Evolutionary conservation across 2,113 vertebrate genomes (phyloP).

Genomic region (Poeciliopsis prolifica): DNA sequence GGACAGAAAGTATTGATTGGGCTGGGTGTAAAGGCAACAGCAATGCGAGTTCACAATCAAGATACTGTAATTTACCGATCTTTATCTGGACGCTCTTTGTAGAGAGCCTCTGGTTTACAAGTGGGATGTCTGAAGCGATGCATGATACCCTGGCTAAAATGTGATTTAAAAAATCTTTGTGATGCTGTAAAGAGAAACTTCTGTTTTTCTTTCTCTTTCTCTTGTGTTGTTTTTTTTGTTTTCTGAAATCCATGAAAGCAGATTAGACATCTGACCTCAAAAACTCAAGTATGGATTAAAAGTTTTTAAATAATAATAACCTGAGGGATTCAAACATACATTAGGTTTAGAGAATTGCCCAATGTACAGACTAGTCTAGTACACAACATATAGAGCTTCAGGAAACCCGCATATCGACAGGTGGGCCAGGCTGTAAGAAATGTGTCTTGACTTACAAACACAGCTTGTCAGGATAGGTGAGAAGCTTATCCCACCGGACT

Average conservation of each 20-base stretch:
- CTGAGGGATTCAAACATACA: slow-evolving; percentile 6
- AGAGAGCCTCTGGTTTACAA: slow-evolving; percentile 13
- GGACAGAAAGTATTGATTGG: slow-evolving; percentile 45
- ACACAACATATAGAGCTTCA: not conserved
- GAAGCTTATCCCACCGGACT: slow-evolving; percentile 56
- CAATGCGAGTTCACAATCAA: slow-evolving; percentile 31
- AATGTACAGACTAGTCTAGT: slow-evolving; percentile 6
- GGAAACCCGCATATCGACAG: slow-evolving; percentile 5
- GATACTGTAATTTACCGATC: slow-evolving; percentile 35
- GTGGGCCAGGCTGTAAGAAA: not conserved
- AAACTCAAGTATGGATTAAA: slow-evolving; percentile 28
- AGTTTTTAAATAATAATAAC: slow-evolving; percentile 49
- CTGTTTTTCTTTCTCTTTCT: too few species aligned
- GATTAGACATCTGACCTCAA: slow-evolving; percentile 28
- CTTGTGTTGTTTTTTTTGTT: not conserved
- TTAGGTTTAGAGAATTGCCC: slow-evolving; percentile 7
- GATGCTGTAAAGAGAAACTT: not conserved
- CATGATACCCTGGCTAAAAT: not conserved
- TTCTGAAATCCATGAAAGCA: slow-evolving; percentile 3
- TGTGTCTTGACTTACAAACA: slow-evolving; percentile 27
- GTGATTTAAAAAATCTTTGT: slow-evolving; percentile 1
- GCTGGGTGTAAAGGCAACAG: slow-evolving; percentile 26
- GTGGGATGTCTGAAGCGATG: slow-evolving; percentile 16
- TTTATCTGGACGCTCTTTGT: slow-evolving; percentile 24
- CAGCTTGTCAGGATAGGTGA: slow-evolving; percentile 28